Percentiles rank a stretch among this genome's conserved stretches.
These are phyloP conservation scores for Calephelis virginiensis DNA, from an alignment of 1,140 invertebrate genomes.

Conservation along the genomic window DNA sequence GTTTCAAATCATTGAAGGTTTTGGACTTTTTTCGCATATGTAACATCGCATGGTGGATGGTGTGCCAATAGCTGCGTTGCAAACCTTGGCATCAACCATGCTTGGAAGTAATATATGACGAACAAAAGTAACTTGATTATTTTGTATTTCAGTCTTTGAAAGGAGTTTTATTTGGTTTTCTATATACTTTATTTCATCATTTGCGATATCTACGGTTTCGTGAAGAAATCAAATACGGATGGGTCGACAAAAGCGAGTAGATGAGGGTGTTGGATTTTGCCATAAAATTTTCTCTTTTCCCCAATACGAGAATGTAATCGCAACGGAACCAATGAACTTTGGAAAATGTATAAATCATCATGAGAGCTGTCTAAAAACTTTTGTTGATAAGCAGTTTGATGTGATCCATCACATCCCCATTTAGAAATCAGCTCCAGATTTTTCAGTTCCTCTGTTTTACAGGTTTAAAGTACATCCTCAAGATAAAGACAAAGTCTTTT, in stretches of 20 bases:
- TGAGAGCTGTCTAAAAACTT: no score
- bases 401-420: no score
- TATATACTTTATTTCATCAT: constrained; percentile 2
- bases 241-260: neutral
- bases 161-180: neutral
- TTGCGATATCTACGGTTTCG: neutral
- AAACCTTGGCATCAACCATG: neutral
- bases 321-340: no score
- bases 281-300: neutral
- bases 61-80: constrained; percentile 1
- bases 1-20: neutral
- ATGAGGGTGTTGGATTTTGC: neutral
- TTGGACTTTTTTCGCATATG: neutral
- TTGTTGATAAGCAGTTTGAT: no score
- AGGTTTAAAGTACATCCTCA: no score
- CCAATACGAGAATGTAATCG: no score
- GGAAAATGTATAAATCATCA: no score
- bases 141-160: neutral
- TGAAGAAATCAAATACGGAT: neutral
- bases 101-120: neutral
- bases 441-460: no score
- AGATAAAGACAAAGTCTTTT: no score
- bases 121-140: neutral
- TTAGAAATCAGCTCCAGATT: no score
- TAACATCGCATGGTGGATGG: neutral